Base-by-base conservation (phyloP, 2,113 vertebrate species). In the Dicrurus megarhynchus region DNA sequence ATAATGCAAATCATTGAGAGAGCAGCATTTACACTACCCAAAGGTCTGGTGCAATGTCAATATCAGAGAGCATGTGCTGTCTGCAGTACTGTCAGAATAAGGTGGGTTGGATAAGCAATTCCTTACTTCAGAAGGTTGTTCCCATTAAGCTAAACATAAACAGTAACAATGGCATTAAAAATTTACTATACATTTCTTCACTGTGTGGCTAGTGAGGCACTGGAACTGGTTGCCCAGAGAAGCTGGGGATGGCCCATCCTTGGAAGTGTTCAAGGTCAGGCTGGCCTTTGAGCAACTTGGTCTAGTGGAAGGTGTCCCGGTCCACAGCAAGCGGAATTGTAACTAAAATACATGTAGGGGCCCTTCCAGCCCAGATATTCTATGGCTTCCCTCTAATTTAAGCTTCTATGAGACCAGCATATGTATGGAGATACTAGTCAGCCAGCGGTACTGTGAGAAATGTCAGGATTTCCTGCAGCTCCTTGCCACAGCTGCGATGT, bases 401-500 rank as follows among this genome's bases (percentile, higher is more conserved):
- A 19, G 14, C 41, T 37, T 78, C 42, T 52, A 8, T 39, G 75
- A 83, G 23, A 76, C 14, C 49, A n/a, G 28, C 35, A 57, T 26
- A 57, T 10, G 20, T 13, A 28, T 2, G 13, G 50, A 35, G 71
- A 60, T 19, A 23, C 1, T 8, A 37, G 80, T 16, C 3, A 3
- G 57, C 12, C 67, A 80, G 69, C 4, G 15, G 42, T 8, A 50
- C 61, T 32, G 46, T 8, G 27, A 76, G 32, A 69, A 86, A 60
- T 0, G 1, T 11, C n/a, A 81, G 30, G 56, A 64, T 23, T 52
- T 79, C 56, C 67, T 32, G 71, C 42, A 81, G 70, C 47, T 85
- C 82, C 70, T 21, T 50, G n/a, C 32, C 23, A 35, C 4, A 11
- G 44, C 42, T 55, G 44, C 0, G 0, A 30, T 0, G 8, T 68